Conservation (phyloP, 2,888 invertebrate genomes). For the Acleris laterana region DNA sequence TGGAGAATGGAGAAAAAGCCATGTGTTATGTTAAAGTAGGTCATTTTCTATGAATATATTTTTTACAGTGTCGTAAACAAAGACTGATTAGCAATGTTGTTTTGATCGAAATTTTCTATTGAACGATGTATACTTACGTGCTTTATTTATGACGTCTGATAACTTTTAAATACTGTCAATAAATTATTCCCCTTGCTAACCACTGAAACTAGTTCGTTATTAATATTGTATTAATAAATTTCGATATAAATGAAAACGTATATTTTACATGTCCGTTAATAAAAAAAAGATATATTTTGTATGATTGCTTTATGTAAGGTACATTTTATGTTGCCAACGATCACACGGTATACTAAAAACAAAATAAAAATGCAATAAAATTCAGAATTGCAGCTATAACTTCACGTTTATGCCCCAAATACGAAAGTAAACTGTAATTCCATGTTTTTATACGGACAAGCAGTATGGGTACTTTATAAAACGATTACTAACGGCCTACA, state of each 20-base stretch:
- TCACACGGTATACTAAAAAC: slow-evolving; percentile 13
- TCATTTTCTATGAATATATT: neutral
- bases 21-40: neutral
- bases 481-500: slow-evolving; percentile 11
- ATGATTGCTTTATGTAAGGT: slow-evolving; percentile 13
- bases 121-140: too few relatives aligned
- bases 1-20: slow-evolving; percentile 9
- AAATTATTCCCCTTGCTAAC: too few relatives aligned
- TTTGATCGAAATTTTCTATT: too few relatives aligned
- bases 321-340: slow-evolving; percentile 19
- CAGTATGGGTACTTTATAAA: slow-evolving; percentile 7
- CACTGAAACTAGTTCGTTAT: too few relatives aligned
- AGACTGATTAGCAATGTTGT: neutral
- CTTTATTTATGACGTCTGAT: too few relatives aligned
- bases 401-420: slow-evolving; percentile 25
- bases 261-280: neutral
- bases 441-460: slow-evolving; percentile 17
- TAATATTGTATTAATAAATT: neutral
- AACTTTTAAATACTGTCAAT: too few relatives aligned
- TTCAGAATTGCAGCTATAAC: slow-evolving; percentile 21
- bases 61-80: neutral
- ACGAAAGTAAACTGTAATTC: slow-evolving; percentile 31
- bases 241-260: neutral
- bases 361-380: slow-evolving; percentile 31
- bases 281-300: neutral